Percentiles rank a stretch among this genome's conserved stretches.
Conservation (phyloP, 2,113 vertebrate genomes). For the Potamarius usumacintae region DNA sequence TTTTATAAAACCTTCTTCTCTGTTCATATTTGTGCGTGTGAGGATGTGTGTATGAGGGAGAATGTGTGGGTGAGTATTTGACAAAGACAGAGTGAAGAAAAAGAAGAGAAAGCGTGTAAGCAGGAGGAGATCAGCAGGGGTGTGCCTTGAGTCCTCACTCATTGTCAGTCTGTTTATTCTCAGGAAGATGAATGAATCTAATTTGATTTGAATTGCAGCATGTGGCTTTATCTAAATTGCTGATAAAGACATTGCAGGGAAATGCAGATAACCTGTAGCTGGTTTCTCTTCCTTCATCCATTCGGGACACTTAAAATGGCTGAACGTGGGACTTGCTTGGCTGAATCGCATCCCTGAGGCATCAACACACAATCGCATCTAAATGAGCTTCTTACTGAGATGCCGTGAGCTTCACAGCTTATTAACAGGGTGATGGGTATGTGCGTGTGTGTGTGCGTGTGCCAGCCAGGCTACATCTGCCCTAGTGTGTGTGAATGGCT, state of each 20-base stretch:
- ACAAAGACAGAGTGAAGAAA: background rate
- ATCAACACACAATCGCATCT: conserved; percentile 52
- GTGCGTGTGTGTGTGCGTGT: conserved; percentile 4
- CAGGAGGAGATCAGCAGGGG: conserved; percentile 44
- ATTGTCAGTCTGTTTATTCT: conserved; percentile 49
- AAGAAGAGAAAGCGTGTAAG: conserved; percentile 26
- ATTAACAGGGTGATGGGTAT: conserved; percentile 31
- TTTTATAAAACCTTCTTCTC: background rate
- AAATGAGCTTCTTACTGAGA: conserved; percentile 55
- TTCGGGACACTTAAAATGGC: conserved; percentile 58
- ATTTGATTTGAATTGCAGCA: conserved; percentile 70
- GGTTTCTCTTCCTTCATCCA: conserved; percentile 62
- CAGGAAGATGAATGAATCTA: conserved; percentile 67
- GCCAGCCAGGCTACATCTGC: background rate
- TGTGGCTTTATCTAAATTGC: conserved; percentile 69
- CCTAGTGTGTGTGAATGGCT: conserved; percentile 21
- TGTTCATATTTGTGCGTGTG: conserved; percentile 7
- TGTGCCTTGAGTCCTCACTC: conserved; percentile 43
- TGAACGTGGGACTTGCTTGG: conserved; percentile 67
- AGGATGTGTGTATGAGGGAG: background rate
- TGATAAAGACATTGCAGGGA: conserved; percentile 66
- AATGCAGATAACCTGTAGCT: conserved; percentile 69
- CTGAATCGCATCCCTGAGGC: conserved; percentile 55
- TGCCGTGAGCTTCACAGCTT: conserved; percentile 30
- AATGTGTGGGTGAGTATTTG: conserved; percentile 41